These are phyloP conservation scores for Trichonephila clavipes DNA, from an alignment of 1,140 invertebrate genomes.

Conservation along the genomic window DNA sequence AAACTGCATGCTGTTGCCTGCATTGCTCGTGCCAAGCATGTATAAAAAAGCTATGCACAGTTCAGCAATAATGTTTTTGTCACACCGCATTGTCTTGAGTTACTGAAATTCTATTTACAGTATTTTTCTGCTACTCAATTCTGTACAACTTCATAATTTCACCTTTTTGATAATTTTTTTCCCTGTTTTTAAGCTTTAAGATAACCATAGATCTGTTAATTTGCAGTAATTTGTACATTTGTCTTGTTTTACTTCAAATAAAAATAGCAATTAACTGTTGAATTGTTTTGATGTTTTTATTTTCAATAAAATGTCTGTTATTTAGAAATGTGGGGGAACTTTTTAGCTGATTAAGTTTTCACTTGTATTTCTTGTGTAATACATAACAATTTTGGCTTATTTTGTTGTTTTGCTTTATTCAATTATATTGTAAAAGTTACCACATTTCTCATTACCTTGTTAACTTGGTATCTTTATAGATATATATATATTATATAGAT, in stretches of 20 bases:
- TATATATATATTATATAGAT: too few relatives aligned
- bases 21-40: slow-evolving; percentile 71
- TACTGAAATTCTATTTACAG: not conserved
- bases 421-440: too few relatives aligned
- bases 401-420: too few relatives aligned
- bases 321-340: too few relatives aligned
- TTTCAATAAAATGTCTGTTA: not conserved
- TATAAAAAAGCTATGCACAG: slow-evolving; percentile 56
- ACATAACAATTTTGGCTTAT: too few relatives aligned
- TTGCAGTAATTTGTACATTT: slow-evolving; percentile 3
- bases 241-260: not conserved
- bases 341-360: too few relatives aligned
- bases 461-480: too few relatives aligned
- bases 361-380: too few relatives aligned
- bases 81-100: slow-evolving; percentile 27
- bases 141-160: not conserved
- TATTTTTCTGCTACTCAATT: not conserved
- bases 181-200: not conserved
- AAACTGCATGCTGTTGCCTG: slow-evolving; percentile 60
- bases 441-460: too few relatives aligned
- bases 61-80: slow-evolving; percentile 32
- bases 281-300: not conserved
- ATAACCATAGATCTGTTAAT: not conserved
- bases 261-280: slow-evolving; percentile 20
- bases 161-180: not conserved